A percentile compares a stretch with the other conserved stretches of the same genome.
Conservation (phyloP, 1,140 invertebrate genomes). For the Protaetia brevitarsis region DNA sequence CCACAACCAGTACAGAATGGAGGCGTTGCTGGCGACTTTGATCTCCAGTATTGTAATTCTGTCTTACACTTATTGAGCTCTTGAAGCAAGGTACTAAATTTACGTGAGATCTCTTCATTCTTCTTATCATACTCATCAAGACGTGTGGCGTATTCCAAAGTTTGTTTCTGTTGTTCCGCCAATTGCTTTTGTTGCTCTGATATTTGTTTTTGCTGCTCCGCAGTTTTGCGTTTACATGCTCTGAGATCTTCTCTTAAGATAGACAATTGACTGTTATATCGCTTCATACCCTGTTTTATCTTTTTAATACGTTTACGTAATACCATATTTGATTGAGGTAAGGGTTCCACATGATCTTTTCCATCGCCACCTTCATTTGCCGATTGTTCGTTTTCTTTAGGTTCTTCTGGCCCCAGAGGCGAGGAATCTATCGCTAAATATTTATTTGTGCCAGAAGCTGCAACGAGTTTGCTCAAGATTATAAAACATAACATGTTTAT, state of each 20-base stretch:
- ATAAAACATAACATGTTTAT: neutral
- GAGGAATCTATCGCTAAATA: conserved; percentile 63
- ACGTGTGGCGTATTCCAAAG: conserved; percentile 74
- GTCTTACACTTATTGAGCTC: conserved; percentile 88
- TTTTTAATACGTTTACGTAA: conserved; percentile 79
- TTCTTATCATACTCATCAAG: conserved; percentile 87
- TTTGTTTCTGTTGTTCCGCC: conserved; percentile 71
- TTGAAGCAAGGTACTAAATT: conserved; percentile 83
- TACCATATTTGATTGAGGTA: conserved; percentile 79
- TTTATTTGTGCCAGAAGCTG: conserved; percentile 62
- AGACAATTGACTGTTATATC: conserved; percentile 76
- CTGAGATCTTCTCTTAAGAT: conserved; percentile 72
- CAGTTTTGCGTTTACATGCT: conserved; percentile 73
- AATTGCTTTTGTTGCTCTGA: conserved; percentile 77
- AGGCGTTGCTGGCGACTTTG: conserved; percentile 73
- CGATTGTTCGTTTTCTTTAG: conserved; percentile 49
- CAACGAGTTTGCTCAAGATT: conserved; percentile 4
- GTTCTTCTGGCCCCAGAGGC: conserved; percentile 50
- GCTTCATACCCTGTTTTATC: conserved; percentile 85
- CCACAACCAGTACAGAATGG: conserved; percentile 59
- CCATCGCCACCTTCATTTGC: conserved; percentile 51
- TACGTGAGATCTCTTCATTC: conserved; percentile 81
- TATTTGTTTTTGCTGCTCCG: conserved; percentile 79
- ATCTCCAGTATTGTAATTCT: conserved; percentile 84
- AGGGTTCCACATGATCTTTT: conserved; percentile 57